A percentile compares a stretch with the other conserved stretches of the same genome.
Conservation (phyloP, 2,888 invertebrate genomes). For the Bellardia bayeri region DNA sequence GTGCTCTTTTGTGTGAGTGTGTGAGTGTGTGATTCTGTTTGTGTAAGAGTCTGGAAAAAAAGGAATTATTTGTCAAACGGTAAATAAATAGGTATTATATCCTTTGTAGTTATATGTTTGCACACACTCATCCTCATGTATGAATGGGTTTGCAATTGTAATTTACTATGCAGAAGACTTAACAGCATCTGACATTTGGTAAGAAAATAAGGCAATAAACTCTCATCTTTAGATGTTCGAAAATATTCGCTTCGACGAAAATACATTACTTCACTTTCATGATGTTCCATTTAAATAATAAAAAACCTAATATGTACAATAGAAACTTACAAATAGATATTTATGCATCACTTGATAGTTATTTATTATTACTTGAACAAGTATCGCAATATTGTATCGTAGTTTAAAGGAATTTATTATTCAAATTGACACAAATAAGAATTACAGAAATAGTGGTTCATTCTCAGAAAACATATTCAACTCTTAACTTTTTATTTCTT, state of each 20-base stretch:
- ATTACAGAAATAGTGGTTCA: too few species aligned
- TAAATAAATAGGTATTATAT: conserved; percentile 76
- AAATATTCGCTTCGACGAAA: conserved; percentile 42
- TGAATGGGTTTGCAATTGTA: conserved; percentile 49
- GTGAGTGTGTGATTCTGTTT: conserved; percentile 15
- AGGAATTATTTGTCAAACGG: conserved; percentile 73
- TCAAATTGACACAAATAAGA: not conserved
- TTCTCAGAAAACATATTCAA: too few species aligned
- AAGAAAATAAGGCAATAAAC: conserved; percentile 44
- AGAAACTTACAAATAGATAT: conserved; percentile 59
- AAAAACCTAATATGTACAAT: conserved; percentile 35
- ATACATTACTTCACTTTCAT: conserved; percentile 37
- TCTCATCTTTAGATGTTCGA: conserved; percentile 46
- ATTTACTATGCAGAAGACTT: conserved; percentile 58
- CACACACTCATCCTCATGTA: not conserved
- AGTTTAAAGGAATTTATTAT: conserved; percentile 12
- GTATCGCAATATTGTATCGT: not conserved
- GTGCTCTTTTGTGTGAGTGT: conserved; percentile 4
- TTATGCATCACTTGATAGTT: conserved; percentile 57
- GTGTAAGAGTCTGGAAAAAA: conserved; percentile 31
- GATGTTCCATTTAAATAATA: conserved; percentile 3
- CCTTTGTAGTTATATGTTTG: conserved; percentile 76
- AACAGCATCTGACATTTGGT: conserved; percentile 27
- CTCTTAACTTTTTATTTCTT: too few species aligned
- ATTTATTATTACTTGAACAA: conserved; percentile 20